phyloP scores from a whole-genome alignment of 2,888 invertebrate genomes.

The Sarcophaga carnaria region DNA sequence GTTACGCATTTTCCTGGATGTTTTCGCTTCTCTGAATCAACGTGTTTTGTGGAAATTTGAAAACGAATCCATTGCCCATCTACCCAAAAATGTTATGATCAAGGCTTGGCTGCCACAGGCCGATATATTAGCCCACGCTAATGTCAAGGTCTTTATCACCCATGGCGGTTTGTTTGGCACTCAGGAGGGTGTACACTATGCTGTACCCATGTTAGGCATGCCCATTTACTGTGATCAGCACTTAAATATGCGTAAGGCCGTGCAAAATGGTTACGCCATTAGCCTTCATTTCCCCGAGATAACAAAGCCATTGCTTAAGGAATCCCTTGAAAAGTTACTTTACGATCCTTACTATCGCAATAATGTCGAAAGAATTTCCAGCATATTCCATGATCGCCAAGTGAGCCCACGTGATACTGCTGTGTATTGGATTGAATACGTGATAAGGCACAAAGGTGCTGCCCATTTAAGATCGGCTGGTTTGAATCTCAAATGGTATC shows the following conservation, averaged over 20 bases:
- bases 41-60: slow-evolving; percentile 83
- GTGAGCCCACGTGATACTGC: slow-evolving; percentile 78
- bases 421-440: slow-evolving; percentile 82
- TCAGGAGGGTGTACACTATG: slow-evolving; percentile 81
- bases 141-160: slow-evolving; percentile 82
- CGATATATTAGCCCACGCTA: slow-evolving; percentile 82
- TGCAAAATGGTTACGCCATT: slow-evolving; percentile 79
- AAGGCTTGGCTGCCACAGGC: slow-evolving; percentile 84
- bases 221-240: slow-evolving; percentile 82
- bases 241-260: slow-evolving; percentile 79
- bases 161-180: slow-evolving; percentile 82
- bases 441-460: slow-evolving; percentile 81
- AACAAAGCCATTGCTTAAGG: slow-evolving; percentile 74
- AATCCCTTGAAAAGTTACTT: slow-evolving; percentile 79
- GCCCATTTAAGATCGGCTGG: slow-evolving; percentile 80
- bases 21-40: slow-evolving; percentile 81
- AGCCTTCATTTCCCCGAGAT: slow-evolving; percentile 78
- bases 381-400: slow-evolving; percentile 80
- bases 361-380: slow-evolving; percentile 77
- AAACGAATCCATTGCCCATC: slow-evolving; percentile 77
- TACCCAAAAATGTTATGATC: slow-evolving; percentile 82
- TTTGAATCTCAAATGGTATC: slow-evolving; percentile 79
- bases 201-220: slow-evolving; percentile 82
- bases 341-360: slow-evolving; percentile 79
- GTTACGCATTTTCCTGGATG: slow-evolving; percentile 79